Percentiles rank a stretch among this genome's conserved stretches.
phyloP scores from a whole-genome alignment of 2,797 vertebrate species.

The Perdix hodgsoniae region DNA sequence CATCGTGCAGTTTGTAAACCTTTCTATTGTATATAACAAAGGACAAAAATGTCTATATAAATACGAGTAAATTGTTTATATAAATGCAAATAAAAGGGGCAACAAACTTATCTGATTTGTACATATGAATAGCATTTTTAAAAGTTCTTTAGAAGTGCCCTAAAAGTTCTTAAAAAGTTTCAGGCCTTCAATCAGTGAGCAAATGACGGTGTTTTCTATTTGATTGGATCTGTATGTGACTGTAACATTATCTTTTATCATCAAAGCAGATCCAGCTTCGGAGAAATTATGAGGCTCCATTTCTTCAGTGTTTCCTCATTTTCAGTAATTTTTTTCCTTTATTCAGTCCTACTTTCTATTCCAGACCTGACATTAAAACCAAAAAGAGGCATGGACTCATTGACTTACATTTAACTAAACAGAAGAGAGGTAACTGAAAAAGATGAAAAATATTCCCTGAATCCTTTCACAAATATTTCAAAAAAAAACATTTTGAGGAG shows the following conservation, averaged over 20 bases:
- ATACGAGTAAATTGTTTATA: background rate
- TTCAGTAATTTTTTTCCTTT: background rate
- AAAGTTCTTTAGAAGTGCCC: background rate
- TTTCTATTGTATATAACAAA: background rate
- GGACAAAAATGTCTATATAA: background rate
- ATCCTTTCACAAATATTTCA: background rate
- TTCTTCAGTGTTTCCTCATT: background rate
- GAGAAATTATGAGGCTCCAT: background rate
- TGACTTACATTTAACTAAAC: background rate
- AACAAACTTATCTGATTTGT: background rate
- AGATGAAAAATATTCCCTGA: fast-evolving
- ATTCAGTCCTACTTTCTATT: background rate
- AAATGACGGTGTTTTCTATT: background rate
- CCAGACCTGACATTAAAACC: background rate
- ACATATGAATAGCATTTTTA: background rate
- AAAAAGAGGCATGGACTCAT: background rate
- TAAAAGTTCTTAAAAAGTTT: background rate
- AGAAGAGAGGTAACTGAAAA: background rate
- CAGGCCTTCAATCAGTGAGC: background rate
- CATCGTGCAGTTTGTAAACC: background rate
- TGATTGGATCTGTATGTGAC: background rate
- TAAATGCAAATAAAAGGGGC: background rate
- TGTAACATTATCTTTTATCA: background rate
- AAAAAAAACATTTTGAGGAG: background rate
- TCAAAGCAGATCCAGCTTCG: background rate